A percentile compares a stretch with the other conserved stretches of the same genome.
Conservation (phyloP, 2,888 invertebrate species). For the Zaprionus bogoriensis region DNA sequence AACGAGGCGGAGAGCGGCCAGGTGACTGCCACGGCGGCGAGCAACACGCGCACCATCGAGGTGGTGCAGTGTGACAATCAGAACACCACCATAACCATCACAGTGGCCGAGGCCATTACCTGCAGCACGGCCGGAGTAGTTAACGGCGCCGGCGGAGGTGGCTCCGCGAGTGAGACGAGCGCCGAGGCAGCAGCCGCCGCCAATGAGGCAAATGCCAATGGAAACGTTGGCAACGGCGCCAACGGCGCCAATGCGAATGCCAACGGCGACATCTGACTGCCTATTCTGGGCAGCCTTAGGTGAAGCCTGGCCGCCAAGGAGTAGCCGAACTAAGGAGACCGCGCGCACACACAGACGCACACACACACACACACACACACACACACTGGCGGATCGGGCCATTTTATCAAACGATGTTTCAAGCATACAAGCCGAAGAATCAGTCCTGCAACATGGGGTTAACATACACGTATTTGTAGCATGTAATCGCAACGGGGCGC, state of each 20-base stretch:
- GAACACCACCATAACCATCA: conserved; percentile 69
- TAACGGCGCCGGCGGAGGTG: conserved; percentile 21
- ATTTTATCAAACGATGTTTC: conserved; percentile 47
- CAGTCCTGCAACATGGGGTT: conserved; percentile 76
- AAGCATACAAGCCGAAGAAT: conserved; percentile 37
- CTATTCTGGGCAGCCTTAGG: conserved; percentile 81
- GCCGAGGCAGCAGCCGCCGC: conserved; percentile 22
- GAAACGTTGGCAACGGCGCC: too few species aligned
- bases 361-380: not conserved
- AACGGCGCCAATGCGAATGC: conserved; percentile 47
- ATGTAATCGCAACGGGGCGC: conserved; percentile 46
- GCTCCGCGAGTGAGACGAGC: too few species aligned
- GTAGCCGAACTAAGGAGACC: conserved; percentile 44
- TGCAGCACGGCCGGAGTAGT: conserved; percentile 8
- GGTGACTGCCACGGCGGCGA: conserved; percentile 36
- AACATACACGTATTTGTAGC: conserved; percentile 73
- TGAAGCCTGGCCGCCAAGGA: conserved; percentile 70
- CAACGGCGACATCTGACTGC: conserved; percentile 81
- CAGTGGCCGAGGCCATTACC: conserved; percentile 63
- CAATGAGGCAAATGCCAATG: not conserved
- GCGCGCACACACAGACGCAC: not conserved
- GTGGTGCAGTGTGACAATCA: conserved; percentile 77
- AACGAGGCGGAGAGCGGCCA: conserved; percentile 69
- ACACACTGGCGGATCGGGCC: not conserved
- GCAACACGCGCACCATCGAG: conserved; percentile 77